phyloP scores from a whole-genome alignment of 1,140 invertebrate species.

The Drosophila cardini region DNA sequence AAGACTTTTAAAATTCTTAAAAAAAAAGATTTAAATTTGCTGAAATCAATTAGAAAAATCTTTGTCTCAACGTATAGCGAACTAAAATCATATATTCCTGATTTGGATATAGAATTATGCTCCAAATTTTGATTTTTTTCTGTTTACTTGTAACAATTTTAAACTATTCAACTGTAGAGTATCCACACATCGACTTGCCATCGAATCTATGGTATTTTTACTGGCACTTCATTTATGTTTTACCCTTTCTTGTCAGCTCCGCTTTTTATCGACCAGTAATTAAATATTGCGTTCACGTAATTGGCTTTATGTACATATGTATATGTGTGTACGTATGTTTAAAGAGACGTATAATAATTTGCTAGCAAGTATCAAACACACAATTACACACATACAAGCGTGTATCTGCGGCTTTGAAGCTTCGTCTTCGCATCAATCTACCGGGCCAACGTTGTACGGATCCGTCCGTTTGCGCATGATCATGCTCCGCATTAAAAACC shows the following conservation, averaged over 20 bases:
- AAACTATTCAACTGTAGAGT: slow-evolving; percentile 13
- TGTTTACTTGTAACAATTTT: too few relatives aligned
- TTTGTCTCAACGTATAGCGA: too few relatives aligned
- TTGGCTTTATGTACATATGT: slow-evolving; percentile 46
- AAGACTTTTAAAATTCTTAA: too few relatives aligned
- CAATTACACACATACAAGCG: background rate
- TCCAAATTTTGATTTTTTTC: too few relatives aligned
- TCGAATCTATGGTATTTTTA: background rate
- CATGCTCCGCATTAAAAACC: slow-evolving; percentile 45
- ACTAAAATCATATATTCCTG: background rate
- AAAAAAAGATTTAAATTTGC: too few relatives aligned
- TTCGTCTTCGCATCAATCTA: slow-evolving; percentile 13
- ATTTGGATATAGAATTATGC: too few relatives aligned
- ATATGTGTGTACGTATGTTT: background rate
- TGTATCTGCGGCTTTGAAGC: slow-evolving; percentile 4
- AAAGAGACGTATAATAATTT: slow-evolving; percentile 30
- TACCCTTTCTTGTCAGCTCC: slow-evolving; percentile 30
- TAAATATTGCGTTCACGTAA: slow-evolving; percentile 67
- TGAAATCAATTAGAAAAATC: too few relatives aligned
- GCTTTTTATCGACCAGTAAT: slow-evolving; percentile 44
- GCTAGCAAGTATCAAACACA: slow-evolving; percentile 24
- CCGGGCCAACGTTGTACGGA: slow-evolving; percentile 5
- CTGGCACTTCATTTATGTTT: slow-evolving; percentile 27
- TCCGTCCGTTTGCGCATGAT: slow-evolving; percentile 45
- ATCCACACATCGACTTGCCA: background rate